These are phyloP conservation scores for Drosophila seclusa DNA, from an alignment of 2,888 invertebrate genomes.

Conservation along the genomic window DNA sequence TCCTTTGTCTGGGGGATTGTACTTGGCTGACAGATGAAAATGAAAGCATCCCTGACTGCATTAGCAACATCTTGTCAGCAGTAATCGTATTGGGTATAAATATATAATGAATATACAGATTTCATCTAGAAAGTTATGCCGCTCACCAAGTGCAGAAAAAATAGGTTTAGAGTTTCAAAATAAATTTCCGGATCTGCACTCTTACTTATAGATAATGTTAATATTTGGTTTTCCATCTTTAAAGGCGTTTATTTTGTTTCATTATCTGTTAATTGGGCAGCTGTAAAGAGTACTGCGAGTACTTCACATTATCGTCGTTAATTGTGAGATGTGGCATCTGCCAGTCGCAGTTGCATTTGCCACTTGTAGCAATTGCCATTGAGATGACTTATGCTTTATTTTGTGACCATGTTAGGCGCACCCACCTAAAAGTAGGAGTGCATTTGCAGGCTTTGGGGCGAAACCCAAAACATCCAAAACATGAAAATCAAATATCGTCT, in stretches of 20 bases:
- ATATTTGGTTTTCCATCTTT: neutral
- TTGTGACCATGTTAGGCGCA: slow-evolving; percentile 35
- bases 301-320: slow-evolving; percentile 28
- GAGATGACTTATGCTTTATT: slow-evolving; percentile 55
- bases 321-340: slow-evolving; percentile 39
- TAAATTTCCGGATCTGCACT: neutral
- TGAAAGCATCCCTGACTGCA: slow-evolving; percentile 14
- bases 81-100: neutral
- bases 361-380: slow-evolving; percentile 52
- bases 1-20: slow-evolving; percentile 40
- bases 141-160: neutral
- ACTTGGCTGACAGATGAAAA: slow-evolving; percentile 21
- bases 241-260: neutral
- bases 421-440: slow-evolving; percentile 21
- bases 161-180: neutral
- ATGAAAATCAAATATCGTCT: slow-evolving; percentile 74
- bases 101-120: neutral
- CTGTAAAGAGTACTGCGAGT: neutral
- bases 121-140: neutral
- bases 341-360: slow-evolving; percentile 31
- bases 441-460: slow-evolving; percentile 47
- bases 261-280: neutral
- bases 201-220: neutral
- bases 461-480: slow-evolving; percentile 70
- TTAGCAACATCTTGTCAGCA: slow-evolving; percentile 15